Evolutionary conservation across 1,140 invertebrate species (phyloP), one percentile per base, ranked within the genome.

Genomic region (Nymphalis io): DNA sequence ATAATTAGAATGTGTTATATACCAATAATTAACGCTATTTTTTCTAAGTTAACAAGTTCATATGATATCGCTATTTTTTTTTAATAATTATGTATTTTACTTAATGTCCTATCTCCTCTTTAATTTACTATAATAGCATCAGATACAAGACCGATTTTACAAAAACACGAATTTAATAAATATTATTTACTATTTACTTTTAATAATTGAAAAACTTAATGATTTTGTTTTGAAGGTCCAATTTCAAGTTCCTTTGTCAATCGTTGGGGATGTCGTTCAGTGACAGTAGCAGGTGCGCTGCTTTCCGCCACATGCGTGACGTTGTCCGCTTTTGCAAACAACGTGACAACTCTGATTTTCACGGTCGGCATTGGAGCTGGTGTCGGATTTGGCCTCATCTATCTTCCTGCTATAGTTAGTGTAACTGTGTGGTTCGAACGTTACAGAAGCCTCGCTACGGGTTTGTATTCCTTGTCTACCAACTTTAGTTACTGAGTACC

Each of bases 341-440:
- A 94, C 87, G 93, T 98, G 10, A 88, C 94, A n/a, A 96, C 94
- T 16, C 92, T 98, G 1, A 98, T 97, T 81, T 92, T 99, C 59
- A 97, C 97, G 0, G 96, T 98, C 70, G 98, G 98, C 12, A 86
- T 99, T 6, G 95, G 97, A 66, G 94, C 97, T 73, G 98, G 98
- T 15, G 92, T 98, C 27, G 98, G 98, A 12, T 97, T 98, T 77
- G 98, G 98, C 1, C 94, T 99, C 72, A 98, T 99, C 70, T 99
- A 98, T 84, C 92, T 99, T 27, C 98, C 98, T 1, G 97, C 98
- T 55, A 98, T 99, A 66, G 97, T 98, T 23, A 97, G 96, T 83
- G 98, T 99, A 8, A 98, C 97, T 3, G 96, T 96, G 68, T 99
- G 98, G 93, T 99, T 99, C 81, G 98, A 99, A 76, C 95, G 96